These are phyloP conservation scores for Drosophila bipectinata DNA, from an alignment of 1,140 invertebrate species.

Conservation along the genomic window DNA sequence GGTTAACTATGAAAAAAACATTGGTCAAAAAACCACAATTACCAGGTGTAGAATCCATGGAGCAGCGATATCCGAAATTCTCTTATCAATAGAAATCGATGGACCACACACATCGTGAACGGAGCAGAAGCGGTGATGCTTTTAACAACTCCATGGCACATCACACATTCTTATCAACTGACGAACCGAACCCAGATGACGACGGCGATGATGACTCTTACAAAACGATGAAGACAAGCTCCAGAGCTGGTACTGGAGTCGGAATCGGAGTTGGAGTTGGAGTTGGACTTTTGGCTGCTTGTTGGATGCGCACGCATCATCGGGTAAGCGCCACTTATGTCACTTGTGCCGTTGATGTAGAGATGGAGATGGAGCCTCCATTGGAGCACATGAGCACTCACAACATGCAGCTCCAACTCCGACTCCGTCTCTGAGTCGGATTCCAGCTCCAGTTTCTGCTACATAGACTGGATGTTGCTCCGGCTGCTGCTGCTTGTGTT, in stretches of 20 bases:
- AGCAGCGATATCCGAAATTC: slow-evolving; percentile 51
- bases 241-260: slow-evolving; percentile 23
- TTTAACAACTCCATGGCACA: slow-evolving; percentile 72
- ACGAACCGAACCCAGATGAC: slow-evolving; percentile 12
- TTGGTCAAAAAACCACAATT: slow-evolving; percentile 7
- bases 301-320: slow-evolving; percentile 81
- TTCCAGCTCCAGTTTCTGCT: slow-evolving; percentile 68
- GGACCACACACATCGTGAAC: slow-evolving; percentile 65
- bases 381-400: slow-evolving; percentile 53
- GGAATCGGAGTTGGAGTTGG: slow-evolving; percentile 24
- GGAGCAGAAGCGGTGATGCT: slow-evolving; percentile 66
- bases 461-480: slow-evolving; percentile 29
- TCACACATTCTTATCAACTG: slow-evolving; percentile 73
- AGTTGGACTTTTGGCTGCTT: slow-evolving; percentile 54
- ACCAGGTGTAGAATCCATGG: slow-evolving; percentile 18
- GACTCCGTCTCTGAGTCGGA: slow-evolving; percentile 35
- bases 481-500: slow-evolving; percentile 29
- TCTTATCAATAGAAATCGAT: slow-evolving; percentile 60
- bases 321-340: slow-evolving; percentile 83
- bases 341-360: slow-evolving; percentile 83
- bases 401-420: slow-evolving; percentile 58
- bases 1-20: slow-evolving; percentile 24
- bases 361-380: slow-evolving; percentile 65
- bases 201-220: slow-evolving; percentile 52
- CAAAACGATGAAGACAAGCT: slow-evolving; percentile 68